Evolutionary conservation across 2,113 vertebrate genomes (phyloP).

Genomic region (Rhineura floridana): DNA sequence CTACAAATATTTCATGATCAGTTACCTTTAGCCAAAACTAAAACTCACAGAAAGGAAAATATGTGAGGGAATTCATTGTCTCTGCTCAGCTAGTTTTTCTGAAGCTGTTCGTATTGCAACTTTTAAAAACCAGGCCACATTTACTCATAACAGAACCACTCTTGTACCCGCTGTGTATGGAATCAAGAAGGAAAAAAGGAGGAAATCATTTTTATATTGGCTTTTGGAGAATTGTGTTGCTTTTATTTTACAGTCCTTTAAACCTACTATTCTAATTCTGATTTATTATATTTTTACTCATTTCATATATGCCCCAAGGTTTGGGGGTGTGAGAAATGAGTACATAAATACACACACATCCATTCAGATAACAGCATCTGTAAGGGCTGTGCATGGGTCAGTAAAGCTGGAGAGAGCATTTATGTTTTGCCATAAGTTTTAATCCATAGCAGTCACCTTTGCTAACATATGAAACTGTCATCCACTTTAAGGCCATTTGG

Average conservation of each 20-base stretch:
- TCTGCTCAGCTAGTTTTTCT: neutral
- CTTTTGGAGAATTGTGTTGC: neutral
- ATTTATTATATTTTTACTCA: neutral
- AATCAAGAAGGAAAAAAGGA: neutral
- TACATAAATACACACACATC: constrained; percentile 48
- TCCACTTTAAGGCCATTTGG: neutral
- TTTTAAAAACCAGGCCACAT: neutral
- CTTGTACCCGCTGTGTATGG: neutral
- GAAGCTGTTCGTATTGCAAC: neutral
- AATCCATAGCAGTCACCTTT: neutral
- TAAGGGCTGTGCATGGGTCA: constrained; percentile 38
- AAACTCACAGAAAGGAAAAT: neutral
- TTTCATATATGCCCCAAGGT: neutral
- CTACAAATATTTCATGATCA: neutral
- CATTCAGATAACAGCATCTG: constrained; percentile 51
- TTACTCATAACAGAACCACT: neutral
- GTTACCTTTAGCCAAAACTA: neutral
- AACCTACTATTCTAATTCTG: neutral
- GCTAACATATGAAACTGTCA: neutral
- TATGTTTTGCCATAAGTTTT: neutral
- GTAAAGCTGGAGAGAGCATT: constrained; percentile 41
- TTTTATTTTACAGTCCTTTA: neutral
- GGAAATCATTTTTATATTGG: neutral
- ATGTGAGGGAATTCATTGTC: neutral
- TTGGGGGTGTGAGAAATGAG: neutral